Base-by-base conservation (phyloP, 2,888 invertebrate genomes). In the Micoletzkya japonica region DNA sequence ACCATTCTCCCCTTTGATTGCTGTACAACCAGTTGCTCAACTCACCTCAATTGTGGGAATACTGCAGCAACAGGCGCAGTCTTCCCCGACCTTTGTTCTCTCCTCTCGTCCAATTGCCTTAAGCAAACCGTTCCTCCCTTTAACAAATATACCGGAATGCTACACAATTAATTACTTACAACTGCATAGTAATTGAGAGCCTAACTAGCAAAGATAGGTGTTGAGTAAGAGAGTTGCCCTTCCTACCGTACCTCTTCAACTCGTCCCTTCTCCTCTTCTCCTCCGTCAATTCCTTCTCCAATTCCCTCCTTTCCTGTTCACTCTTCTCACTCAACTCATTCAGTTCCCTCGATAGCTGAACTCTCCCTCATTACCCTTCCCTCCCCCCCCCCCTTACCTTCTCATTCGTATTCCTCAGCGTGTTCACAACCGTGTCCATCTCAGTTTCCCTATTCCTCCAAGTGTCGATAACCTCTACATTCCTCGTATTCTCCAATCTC, bases 211-310 rank as follows among this genome's bases (percentile, higher is more conserved):
- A n/a, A n/a, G n/a, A n/a, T n/a, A n/a, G n/a, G n/a, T n/a, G n/a
- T n/a, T n/a, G n/a, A n/a, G n/a, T n/a, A n/a, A n/a, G n/a, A n/a
- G n/a, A n/a, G n/a, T n/a, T n/a, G n/a, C n/a, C n/a, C n/a, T n/a
- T n/a, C n/a, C n/a, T n/a, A n/a, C n/a, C n/a, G n/a, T 36, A 36
- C 14, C 34, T 63, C 10, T 17, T 7, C 28, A 4, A 44, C 20
- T 4, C 56, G 28, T 57, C 52, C 56, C 59, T 64, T 34, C 44
- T 4, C 17, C 58, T 24, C 52, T 44, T 26, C 37, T 30, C 54
- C 28, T 72, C 49, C 36, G n/a, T 34, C 56, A 50, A 44, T 49
- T 72, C 69, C 14, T 58, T 58, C 44, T 50, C 66, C 54, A 70
- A 39, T 57, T 36, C 66, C 64, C 26, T 54, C 52, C 39, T 60